Evolutionary conservation across 2,888 invertebrate species (phyloP), one percentile per base, ranked within the genome.

Genomic region (Rotaria socialis): DNA sequence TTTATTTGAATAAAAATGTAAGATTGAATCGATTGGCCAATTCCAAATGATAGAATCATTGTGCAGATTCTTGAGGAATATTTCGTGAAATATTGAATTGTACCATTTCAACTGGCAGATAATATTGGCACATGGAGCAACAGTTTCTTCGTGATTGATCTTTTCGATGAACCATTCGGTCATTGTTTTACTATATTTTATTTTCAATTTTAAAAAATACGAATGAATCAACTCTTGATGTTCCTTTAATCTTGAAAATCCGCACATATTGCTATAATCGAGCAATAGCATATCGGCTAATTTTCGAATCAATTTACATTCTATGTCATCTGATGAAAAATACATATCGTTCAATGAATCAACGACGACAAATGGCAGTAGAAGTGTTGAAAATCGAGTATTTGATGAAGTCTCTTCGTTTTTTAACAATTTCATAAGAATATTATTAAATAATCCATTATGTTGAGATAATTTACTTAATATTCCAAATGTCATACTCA

Each of bases 211-310:
- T n/a, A 11, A 58, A n/a, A 58, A 58, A 58, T 58, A 58, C 19
- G 58, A 58, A 19, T 47, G 47, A 10, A 47, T 47, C 47, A 47
- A 47, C 11, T 47, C 47, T 47, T 47, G 47, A 47, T 47, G 58
- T 58, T 58, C 58, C 19, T 58, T 58, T 58, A 58, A 58, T 58
- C 58, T 58, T 58, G 58, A 58, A 58, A 58, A 58, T 19, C 58
- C 58, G 19, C 6, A 58, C 19, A 58, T 19, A 58, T 19, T 58
- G 11, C 19, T 58, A 58, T 58, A 58, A 58, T 58, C 58, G 19
- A n/a, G 6, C 14, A 58, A 58, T 58, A 58, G 14, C n/a, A 19
- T 14, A 19, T 58, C 58, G 1, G 6, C 7, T n/a, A 58, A n/a
- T 58, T 22, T 58, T 58, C 58, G 58, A 58, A 58, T 58, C 58